Percentiles rank a stretch among this genome's conserved stretches.
These are phyloP conservation scores for Cossypha dichroa DNA, from an alignment of 2,797 vertebrate genomes.

Conservation along the genomic window DNA sequence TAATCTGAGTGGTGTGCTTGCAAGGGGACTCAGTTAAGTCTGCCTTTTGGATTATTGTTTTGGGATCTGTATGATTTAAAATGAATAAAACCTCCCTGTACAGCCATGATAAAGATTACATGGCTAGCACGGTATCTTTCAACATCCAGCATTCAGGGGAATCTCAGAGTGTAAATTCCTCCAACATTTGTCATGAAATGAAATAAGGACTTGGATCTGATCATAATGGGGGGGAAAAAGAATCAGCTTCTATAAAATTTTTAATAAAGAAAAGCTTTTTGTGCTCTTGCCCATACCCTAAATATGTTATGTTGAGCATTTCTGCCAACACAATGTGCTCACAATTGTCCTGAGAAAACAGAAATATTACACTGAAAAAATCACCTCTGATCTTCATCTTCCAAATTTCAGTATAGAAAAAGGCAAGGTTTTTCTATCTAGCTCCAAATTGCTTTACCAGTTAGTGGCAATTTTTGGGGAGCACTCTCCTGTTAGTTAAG, in stretches of 20 bases:
- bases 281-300: neutral
- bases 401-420: neutral
- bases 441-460: neutral
- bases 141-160: neutral
- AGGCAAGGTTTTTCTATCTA: fast-evolving
- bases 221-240: neutral
- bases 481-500: neutral
- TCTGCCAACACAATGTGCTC: neutral
- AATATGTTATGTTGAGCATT: fast-evolving
- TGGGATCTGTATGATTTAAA: slow-evolving; percentile 53
- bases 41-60: slow-evolving; percentile 62
- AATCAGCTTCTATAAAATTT: neutral
- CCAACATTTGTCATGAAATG: neutral
- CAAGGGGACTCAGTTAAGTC: slow-evolving; percentile 39
- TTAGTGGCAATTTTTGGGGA: neutral
- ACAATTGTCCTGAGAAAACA: neutral
- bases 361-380: neutral
- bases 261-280: neutral
- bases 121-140: neutral
- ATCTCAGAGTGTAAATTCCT: slow-evolving; percentile 4
- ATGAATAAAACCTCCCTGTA: slow-evolving; percentile 28
- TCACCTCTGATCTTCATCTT: neutral
- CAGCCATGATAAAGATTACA: slow-evolving; percentile 22
- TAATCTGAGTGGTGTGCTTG: slow-evolving; percentile 51
- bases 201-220: slow-evolving; percentile 19